phyloP scores from a whole-genome alignment of 2,113 vertebrate species.

The Catharus fuscescens region DNA sequence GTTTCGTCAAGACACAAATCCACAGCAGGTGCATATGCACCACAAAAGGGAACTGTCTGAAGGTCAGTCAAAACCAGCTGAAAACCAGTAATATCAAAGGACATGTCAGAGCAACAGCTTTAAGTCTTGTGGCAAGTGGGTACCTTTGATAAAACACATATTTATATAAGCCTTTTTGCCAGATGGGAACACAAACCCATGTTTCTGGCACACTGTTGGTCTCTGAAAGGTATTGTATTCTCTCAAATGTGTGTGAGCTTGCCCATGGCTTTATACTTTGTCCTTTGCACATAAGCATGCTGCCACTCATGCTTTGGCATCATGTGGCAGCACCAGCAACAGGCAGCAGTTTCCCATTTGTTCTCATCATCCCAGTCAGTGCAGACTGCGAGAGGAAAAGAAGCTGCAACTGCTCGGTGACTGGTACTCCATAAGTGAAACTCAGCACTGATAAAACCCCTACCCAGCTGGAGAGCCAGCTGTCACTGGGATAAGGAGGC shows the following conservation, averaged over 20 bases:
- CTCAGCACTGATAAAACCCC: background rate
- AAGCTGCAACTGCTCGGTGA: background rate
- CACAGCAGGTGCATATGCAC: background rate
- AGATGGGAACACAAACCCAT: accelerated
- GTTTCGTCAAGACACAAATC: background rate
- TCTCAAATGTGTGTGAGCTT: background rate
- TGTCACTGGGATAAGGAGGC: background rate
- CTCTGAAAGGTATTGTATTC: background rate
- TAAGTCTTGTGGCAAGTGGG: background rate
- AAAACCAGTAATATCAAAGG: background rate
- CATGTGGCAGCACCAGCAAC: accelerated
- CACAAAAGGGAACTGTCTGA: background rate
- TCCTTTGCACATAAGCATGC: background rate
- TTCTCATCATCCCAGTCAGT: accelerated
- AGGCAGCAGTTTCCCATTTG: background rate
- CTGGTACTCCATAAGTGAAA: background rate
- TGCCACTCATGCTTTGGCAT: accelerated
- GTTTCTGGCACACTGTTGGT: background rate
- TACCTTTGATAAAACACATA: background rate
- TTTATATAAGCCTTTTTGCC: background rate
- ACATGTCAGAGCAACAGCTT: background rate
- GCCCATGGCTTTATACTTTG: background rate
- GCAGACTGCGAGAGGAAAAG: accelerated
- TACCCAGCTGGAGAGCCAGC: background rate
- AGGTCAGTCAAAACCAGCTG: background rate